A percentile compares a stretch with the other conserved stretches of the same genome.
phyloP scores from a whole-genome alignment of 1,140 invertebrate species.

The Trichonephila inaurata region DNA sequence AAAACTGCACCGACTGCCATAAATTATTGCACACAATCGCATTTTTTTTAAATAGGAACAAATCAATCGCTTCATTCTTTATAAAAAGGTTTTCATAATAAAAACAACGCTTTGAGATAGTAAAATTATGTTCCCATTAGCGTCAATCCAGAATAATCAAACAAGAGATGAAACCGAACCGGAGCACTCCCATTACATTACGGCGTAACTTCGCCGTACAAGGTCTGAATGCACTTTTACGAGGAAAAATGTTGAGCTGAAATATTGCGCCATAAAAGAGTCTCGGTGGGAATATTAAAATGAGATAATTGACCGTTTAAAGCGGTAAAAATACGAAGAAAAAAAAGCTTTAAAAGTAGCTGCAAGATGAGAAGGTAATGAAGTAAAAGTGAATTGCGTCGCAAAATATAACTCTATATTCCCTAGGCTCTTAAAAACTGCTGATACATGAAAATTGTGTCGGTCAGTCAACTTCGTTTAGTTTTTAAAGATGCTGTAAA shows the following conservation, averaged over 20 bases:
- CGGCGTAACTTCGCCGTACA: neutral
- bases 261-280: slow-evolving; percentile 69
- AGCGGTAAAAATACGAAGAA: slow-evolving; percentile 56
- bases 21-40: neutral
- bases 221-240: slow-evolving; percentile 34
- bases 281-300: slow-evolving; percentile 68
- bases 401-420: slow-evolving; percentile 50
- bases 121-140: slow-evolving; percentile 50
- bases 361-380: slow-evolving; percentile 70
- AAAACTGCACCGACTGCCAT: neutral
- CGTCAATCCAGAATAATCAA: slow-evolving; percentile 57
- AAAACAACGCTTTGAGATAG: slow-evolving; percentile 24
- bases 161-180: slow-evolving; percentile 26
- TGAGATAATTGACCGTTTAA: slow-evolving; percentile 75
- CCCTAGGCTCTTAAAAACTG: slow-evolving; percentile 56
- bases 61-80: slow-evolving; percentile 26
- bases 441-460: slow-evolving; percentile 58
- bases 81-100: slow-evolving; percentile 37
- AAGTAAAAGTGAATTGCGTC: slow-evolving; percentile 68
- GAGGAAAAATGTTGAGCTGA: slow-evolving; percentile 54
- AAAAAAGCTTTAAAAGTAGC: slow-evolving; percentile 48
- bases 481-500: slow-evolving; percentile 34
- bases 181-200: slow-evolving; percentile 28
- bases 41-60: neutral
- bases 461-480: slow-evolving; percentile 51